Conservation (phyloP, 2,888 invertebrate genomes). For the Drosophila colorata region DNA sequence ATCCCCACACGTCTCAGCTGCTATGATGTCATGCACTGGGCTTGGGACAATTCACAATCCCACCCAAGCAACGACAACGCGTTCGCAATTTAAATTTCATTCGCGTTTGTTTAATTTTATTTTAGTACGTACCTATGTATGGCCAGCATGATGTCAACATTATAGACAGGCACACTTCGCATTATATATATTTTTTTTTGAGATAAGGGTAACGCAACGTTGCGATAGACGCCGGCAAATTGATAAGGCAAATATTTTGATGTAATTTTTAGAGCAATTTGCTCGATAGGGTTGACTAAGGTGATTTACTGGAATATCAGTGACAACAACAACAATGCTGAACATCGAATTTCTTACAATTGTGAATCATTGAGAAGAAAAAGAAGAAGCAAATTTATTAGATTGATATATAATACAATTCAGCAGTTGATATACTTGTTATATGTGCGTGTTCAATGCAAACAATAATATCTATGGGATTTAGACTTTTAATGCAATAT, state of each 20-base stretch:
- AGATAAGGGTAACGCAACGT: constrained; percentile 31
- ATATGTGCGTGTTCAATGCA: too few relatives aligned
- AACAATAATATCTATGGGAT: too few relatives aligned
- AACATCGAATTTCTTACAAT: not conserved
- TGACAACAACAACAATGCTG: constrained; percentile 35
- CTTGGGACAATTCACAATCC: constrained; percentile 15
- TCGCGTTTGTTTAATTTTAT: constrained; percentile 27
- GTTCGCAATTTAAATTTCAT: constrained; percentile 63
- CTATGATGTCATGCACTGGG: constrained; percentile 49
- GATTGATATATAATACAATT: too few relatives aligned
- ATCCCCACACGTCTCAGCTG: not conserved
- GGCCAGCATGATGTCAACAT: constrained; percentile 50
- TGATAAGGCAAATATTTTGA: constrained; percentile 35
- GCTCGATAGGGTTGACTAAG: constrained; percentile 55
- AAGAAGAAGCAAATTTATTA: too few relatives aligned
- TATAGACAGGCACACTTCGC: constrained; percentile 7
- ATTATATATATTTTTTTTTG: not conserved
- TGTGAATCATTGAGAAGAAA: constrained; percentile 11
- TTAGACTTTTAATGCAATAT: too few relatives aligned
- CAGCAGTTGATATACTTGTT: too few relatives aligned
- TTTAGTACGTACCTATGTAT: constrained; percentile 16
- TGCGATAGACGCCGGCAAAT: constrained; percentile 22
- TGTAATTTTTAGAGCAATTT: constrained; percentile 41
- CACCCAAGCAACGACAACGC: constrained; percentile 29
- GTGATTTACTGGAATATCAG: constrained; percentile 40